These are phyloP conservation scores for Crotophaga sulcirostris DNA, from an alignment of 2,113 vertebrate species.

Conservation along the genomic window DNA sequence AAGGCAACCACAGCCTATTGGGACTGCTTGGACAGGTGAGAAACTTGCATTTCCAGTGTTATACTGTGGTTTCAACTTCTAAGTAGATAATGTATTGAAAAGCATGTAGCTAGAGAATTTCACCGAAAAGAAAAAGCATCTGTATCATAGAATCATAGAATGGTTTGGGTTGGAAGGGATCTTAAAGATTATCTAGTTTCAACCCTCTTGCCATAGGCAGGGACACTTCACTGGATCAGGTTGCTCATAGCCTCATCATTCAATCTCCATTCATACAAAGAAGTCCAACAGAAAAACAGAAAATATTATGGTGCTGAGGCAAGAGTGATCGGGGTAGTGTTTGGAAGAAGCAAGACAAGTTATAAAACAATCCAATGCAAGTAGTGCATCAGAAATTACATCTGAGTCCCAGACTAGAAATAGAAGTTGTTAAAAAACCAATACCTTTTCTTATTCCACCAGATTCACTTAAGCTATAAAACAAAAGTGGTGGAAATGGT, in stretches of 20 bases:
- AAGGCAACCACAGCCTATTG: constrained; percentile 82
- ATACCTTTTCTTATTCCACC: background rate
- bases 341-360: background rate
- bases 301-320: background rate
- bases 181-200: no score
- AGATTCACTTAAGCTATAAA: background rate
- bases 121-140: background rate
- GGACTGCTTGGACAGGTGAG: constrained; percentile 80
- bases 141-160: no score
- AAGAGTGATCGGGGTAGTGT: background rate
- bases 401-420: background rate
- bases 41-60: background rate
- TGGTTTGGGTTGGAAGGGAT: no score
- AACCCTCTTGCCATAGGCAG: no score
- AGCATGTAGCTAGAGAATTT: background rate
- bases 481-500: background rate
- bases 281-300: background rate
- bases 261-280: background rate
- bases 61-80: background rate
- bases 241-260: no score
- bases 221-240: no score
- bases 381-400: background rate
- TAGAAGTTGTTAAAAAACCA: background rate
- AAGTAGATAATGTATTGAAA: background rate
- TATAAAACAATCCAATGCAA: background rate